Evolutionary conservation across 2,888 invertebrate genomes (phyloP).

Genomic region (Enoplolaimus lenunculus): DNA sequence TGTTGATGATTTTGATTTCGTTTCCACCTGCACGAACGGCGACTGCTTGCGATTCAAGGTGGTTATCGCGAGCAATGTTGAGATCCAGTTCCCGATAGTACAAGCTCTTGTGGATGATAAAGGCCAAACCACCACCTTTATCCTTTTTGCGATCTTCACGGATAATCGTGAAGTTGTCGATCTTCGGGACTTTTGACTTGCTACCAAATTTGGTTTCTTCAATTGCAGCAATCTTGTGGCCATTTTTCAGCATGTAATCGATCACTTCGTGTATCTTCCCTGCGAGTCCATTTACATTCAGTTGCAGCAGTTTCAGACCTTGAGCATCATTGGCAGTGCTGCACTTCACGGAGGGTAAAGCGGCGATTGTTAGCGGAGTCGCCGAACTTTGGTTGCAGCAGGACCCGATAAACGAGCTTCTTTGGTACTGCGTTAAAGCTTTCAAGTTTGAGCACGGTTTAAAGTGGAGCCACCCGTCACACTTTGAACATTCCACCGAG

Average conservation of each 20-base stretch:
- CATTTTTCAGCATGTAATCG: neutral
- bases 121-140: constrained; percentile 10
- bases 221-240: neutral
- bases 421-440: neutral
- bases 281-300: neutral
- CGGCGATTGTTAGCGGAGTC: no score
- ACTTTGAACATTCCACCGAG: neutral
- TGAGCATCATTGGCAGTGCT: neutral
- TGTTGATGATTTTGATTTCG: constrained; percentile 11
- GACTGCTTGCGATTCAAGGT: neutral
- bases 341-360: no score
- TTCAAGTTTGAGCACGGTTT: neutral
- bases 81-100: neutral
- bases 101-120: neutral
- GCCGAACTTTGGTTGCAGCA: no score
- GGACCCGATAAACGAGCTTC: neutral
- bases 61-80: neutral
- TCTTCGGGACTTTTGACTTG: neutral
- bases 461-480: neutral
- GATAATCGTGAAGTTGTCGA: neutral
- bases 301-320: constrained; percentile 9
- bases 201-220: neutral
- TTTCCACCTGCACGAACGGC: neutral
- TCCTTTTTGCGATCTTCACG: neutral
- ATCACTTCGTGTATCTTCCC: neutral